These are phyloP conservation scores for Spodoptera exigua DNA, from an alignment of 2,888 invertebrate genomes.

Conservation along the genomic window DNA sequence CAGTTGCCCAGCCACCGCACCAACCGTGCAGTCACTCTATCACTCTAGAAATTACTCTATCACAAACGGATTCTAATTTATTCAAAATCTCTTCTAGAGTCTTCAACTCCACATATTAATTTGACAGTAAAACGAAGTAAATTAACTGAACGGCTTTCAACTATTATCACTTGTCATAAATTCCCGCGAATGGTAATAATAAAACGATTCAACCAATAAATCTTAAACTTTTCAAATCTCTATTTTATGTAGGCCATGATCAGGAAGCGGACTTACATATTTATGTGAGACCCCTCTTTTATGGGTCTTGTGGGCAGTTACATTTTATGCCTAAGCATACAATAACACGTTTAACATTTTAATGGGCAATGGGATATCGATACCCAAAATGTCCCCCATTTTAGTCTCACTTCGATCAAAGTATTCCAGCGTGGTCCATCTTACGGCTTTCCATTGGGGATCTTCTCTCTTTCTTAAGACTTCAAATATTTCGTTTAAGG, in stretches of 20 bases:
- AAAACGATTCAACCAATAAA: conserved; percentile 43
- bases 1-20: too few relatives aligned
- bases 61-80: too few relatives aligned
- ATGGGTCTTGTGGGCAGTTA: conserved; percentile 63
- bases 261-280: conserved; percentile 69
- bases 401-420: conserved; percentile 1
- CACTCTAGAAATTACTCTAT: too few relatives aligned
- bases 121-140: too few relatives aligned
- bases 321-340: conserved; percentile 60
- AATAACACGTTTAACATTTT: conserved; percentile 49
- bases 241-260: conserved; percentile 67
- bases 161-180: not conserved
- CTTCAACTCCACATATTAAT: too few relatives aligned
- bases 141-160: not conserved
- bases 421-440: conserved; percentile 22
- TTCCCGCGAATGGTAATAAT: not conserved
- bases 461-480: conserved; percentile 6
- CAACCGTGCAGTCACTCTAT: too few relatives aligned
- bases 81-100: too few relatives aligned
- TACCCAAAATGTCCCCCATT: not conserved
- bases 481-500: conserved; percentile 10
- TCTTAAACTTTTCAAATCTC: conserved; percentile 50
- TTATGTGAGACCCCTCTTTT: conserved; percentile 76
- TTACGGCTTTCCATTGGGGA: conserved; percentile 8
- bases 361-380: conserved; percentile 36